Conservation (phyloP, 2,888 invertebrate genomes). For the Drosophila picticornis region DNA sequence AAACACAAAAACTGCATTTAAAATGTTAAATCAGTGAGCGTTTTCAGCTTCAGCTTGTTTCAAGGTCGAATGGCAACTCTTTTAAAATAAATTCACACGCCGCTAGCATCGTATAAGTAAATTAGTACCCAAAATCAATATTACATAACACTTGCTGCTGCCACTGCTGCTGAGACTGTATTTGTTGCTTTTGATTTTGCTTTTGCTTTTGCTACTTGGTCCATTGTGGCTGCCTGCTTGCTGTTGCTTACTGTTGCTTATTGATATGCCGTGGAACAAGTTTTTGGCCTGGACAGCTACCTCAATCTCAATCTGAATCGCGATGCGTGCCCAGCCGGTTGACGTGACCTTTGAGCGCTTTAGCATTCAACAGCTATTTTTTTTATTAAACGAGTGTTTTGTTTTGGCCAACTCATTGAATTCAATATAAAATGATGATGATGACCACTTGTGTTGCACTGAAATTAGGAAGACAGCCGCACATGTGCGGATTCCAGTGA, state of each 20-base stretch:
- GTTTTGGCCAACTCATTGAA: slow-evolving; percentile 41
- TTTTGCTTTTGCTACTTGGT: slow-evolving; percentile 21
- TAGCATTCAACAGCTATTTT: slow-evolving; percentile 49
- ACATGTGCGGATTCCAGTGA: slow-evolving; percentile 15
- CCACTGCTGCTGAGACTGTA: slow-evolving; percentile 17
- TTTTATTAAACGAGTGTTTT: slow-evolving; percentile 13
- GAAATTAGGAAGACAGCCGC: slow-evolving; percentile 12
- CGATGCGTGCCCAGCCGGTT: slow-evolving; percentile 73
- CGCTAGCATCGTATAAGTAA: slow-evolving; percentile 26
- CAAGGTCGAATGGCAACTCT: slow-evolving; percentile 61
- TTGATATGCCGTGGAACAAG: slow-evolving; percentile 60
- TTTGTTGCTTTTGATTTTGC: slow-evolving; percentile 17
- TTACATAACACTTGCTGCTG: slow-evolving; percentile 67
- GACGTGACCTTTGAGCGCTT: slow-evolving; percentile 73
- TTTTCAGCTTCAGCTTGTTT: slow-evolving; percentile 42
- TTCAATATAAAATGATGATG: slow-evolving; percentile 34
- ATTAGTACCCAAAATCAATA: slow-evolving; percentile 63
- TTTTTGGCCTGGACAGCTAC: slow-evolving; percentile 42
- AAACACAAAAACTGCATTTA: neutral
- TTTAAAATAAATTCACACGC: slow-evolving; percentile 71
- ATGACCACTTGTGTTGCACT: slow-evolving; percentile 33
- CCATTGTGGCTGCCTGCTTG: slow-evolving; percentile 16
- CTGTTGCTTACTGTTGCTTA: slow-evolving; percentile 41
- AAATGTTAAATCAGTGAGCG: neutral
- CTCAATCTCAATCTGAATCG: slow-evolving; percentile 25